Percentiles rank a stretch among this genome's conserved stretches.
phyloP scores from a whole-genome alignment of 2,113 vertebrate species.

The Chaetura pelagica region DNA sequence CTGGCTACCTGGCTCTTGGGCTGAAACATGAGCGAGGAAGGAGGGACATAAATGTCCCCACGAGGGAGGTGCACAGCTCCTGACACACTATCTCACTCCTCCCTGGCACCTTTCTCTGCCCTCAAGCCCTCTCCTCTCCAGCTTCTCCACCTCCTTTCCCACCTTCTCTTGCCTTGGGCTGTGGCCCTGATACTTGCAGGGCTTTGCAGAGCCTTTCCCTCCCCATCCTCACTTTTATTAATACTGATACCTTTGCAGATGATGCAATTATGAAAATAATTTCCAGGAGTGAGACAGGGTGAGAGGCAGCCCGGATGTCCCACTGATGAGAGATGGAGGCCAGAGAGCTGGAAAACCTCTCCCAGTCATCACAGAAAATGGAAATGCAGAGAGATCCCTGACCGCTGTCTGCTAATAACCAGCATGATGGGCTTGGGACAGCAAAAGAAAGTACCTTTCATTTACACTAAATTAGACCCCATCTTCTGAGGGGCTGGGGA shows the following conservation, averaged over 20 bases:
- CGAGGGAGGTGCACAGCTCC: neutral
- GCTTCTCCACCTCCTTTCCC: neutral
- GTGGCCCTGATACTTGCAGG: neutral
- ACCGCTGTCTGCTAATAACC: neutral
- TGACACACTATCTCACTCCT: neutral
- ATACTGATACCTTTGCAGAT: neutral
- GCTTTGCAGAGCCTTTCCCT: neutral
- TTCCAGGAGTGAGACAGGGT: neutral
- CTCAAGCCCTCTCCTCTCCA: neutral
- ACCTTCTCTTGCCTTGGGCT: neutral
- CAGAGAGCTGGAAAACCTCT: neutral
- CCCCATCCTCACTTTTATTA: neutral
- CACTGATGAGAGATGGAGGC: neutral
- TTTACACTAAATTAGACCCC: constrained; percentile 47
- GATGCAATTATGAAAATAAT: neutral
- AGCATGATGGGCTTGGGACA: neutral
- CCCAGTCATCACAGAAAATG: neutral
- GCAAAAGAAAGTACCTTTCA: neutral
- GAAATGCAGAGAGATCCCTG: neutral
- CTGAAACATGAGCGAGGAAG: neutral
- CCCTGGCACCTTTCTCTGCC: neutral
- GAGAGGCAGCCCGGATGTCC: neutral
- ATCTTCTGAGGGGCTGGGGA: rapidly evolving
- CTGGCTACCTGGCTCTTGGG: neutral
- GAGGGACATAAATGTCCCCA: neutral